phyloP scores from a whole-genome alignment of 2,888 invertebrate species.

The Luperina nickerlii region DNA sequence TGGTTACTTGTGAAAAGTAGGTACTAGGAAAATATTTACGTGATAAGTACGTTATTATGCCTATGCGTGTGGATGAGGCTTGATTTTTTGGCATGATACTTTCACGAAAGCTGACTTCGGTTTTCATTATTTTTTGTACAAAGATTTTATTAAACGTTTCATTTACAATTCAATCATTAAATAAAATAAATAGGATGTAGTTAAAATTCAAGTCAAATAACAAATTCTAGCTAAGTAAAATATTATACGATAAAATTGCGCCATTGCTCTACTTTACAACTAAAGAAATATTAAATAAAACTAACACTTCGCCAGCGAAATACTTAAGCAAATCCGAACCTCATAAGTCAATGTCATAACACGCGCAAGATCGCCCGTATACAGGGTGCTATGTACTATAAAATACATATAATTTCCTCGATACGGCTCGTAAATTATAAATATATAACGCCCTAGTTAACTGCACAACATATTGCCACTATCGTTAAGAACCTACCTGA shows the following conservation, averaged over 20 bases:
- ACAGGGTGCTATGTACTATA: conserved; percentile 41
- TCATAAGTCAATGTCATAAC: conserved; percentile 46
- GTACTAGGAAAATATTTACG: conserved; percentile 49
- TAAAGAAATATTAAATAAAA: conserved; percentile 12
- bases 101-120: neutral
- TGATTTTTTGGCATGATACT: neutral
- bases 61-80: neutral
- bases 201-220: neutral
- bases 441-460: conserved; percentile 57
- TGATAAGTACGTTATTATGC: neutral
- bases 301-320: conserved; percentile 2
- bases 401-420: conserved; percentile 49
- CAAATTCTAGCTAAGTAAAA: neutral
- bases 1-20: conserved; percentile 41
- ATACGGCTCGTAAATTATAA: conserved; percentile 57
- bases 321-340: conserved; percentile 34
- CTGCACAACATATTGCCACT: conserved; percentile 40
- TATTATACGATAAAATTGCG: neutral
- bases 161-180: neutral
- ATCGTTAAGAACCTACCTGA: conserved; percentile 3
- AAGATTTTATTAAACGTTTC: neutral
- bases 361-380: conserved; percentile 12
- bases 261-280: conserved; percentile 7
- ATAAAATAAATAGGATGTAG: neutral
- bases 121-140: neutral